A percentile compares a stretch with the other conserved stretches of the same genome.
phyloP scores from a whole-genome alignment of 2,113 vertebrate species.

The Macroglossus sobrinus region DNA sequence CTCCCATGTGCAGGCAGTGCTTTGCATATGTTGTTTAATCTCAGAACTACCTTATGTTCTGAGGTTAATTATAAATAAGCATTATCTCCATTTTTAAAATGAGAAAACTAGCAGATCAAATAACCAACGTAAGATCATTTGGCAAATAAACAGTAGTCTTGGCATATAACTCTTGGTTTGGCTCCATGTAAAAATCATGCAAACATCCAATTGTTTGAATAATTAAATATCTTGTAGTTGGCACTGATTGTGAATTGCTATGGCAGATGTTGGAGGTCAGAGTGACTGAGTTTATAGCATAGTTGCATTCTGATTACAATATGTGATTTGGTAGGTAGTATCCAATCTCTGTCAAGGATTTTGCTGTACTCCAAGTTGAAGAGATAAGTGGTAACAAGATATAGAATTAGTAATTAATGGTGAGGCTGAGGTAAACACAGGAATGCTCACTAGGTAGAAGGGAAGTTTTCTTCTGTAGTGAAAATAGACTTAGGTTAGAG shows the following conservation, averaged over 20 bases:
- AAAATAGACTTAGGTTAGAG: neutral
- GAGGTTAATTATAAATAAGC: neutral
- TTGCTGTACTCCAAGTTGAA: neutral
- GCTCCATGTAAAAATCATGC: neutral
- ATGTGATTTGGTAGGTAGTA: neutral
- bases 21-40: neutral
- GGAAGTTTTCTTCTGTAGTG: neutral
- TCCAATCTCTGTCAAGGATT: neutral
- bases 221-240: neutral
- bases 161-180: neutral
- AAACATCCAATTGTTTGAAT: slow-evolving; percentile 2
- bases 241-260: neutral
- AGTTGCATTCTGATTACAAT: neutral
- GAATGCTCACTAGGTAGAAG: neutral
- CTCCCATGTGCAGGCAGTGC: neutral
- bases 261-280: neutral
- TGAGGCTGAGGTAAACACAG: neutral
- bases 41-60: neutral
- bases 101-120: neutral
- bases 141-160: neutral
- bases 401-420: neutral
- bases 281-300: neutral
- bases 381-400: neutral
- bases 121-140: neutral
- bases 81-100: slow-evolving; percentile 20